phyloP scores from a whole-genome alignment of 2,113 vertebrate genomes.

The human region DNA sequence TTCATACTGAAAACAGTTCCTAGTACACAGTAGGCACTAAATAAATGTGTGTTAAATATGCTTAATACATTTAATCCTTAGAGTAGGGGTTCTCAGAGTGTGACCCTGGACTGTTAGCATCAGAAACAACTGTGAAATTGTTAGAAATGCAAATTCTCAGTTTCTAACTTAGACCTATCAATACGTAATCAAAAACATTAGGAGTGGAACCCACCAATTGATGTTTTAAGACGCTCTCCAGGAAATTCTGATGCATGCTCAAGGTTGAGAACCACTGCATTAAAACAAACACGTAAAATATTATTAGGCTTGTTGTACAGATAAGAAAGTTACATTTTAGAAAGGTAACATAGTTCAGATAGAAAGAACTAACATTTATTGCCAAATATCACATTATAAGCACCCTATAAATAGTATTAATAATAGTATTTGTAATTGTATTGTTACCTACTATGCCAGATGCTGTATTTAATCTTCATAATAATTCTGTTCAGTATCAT shows the following conservation, averaged over 20 bases:
- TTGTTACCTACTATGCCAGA: not conserved
- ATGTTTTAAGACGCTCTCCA: not conserved
- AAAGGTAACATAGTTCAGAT: not conserved
- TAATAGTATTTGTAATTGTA: not conserved
- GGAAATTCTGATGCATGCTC: not conserved
- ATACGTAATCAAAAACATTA: not conserved
- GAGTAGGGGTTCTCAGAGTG: not conserved
- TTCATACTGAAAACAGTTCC: not conserved
- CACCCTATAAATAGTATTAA: not conserved
- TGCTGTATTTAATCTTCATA: not conserved
- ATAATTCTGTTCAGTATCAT: not conserved
- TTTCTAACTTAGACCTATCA: not conserved
- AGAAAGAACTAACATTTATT: conserved; percentile 12
- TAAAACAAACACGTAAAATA: not conserved
- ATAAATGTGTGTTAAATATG: not conserved
- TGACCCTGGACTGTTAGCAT: not conserved
- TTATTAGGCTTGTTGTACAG: not conserved
- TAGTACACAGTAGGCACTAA: not conserved
- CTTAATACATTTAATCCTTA: not conserved
- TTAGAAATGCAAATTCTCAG: not conserved
- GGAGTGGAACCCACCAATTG: not conserved
- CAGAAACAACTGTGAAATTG: not conserved
- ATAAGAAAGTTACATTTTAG: not conserved
- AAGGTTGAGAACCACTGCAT: not conserved
- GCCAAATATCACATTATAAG: not conserved